Evolutionary conservation across 1,140 invertebrate genomes (phyloP).

Genomic region (Triops cancriformis): DNA sequence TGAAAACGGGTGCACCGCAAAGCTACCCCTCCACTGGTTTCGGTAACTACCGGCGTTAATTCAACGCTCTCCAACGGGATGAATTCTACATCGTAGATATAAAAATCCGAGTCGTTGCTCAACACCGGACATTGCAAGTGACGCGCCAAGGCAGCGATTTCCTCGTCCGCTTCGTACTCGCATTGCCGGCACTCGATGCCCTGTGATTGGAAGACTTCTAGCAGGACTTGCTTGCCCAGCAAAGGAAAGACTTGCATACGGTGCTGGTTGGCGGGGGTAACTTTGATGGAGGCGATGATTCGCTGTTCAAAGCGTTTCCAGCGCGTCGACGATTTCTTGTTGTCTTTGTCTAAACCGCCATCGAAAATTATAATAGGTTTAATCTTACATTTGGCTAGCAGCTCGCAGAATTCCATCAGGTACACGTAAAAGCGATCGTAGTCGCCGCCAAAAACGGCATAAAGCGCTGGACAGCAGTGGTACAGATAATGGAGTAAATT

Average conservation of each 20-base stretch:
- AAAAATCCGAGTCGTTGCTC: conserved; percentile 87
- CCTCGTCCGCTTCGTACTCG: conserved; percentile 77
- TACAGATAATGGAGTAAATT: conserved; percentile 66
- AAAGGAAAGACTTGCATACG: conserved; percentile 52
- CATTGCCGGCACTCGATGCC: conserved; percentile 57
- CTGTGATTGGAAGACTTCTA: conserved; percentile 53
- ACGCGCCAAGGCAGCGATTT: conserved; percentile 66
- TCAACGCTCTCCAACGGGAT: conserved; percentile 65
- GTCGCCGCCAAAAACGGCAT: conserved; percentile 73
- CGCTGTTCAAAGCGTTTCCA: conserved; percentile 52
- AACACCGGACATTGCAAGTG: conserved; percentile 70
- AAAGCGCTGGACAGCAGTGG: conserved; percentile 47
- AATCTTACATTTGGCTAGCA: conserved; percentile 61
- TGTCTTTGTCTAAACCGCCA: conserved; percentile 58
- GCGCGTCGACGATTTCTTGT: conserved; percentile 63
- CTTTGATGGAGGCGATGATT: conserved; percentile 42
- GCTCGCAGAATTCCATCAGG: conserved; percentile 59
- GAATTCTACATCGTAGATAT: conserved; percentile 70
- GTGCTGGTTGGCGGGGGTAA: conserved; percentile 31
- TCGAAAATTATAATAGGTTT: conserved; percentile 71
- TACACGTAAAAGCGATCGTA: conserved; percentile 63
- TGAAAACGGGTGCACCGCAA: conserved; percentile 61
- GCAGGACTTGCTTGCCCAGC: conserved; percentile 61
- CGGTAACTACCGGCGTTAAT: conserved; percentile 28
- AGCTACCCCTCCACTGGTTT: conserved; percentile 30